A percentile compares a stretch with the other conserved stretches of the same genome.
Evolutionary conservation across 2,113 vertebrate species (phyloP).

Genomic region (Chascanopsetta lugubris): DNA sequence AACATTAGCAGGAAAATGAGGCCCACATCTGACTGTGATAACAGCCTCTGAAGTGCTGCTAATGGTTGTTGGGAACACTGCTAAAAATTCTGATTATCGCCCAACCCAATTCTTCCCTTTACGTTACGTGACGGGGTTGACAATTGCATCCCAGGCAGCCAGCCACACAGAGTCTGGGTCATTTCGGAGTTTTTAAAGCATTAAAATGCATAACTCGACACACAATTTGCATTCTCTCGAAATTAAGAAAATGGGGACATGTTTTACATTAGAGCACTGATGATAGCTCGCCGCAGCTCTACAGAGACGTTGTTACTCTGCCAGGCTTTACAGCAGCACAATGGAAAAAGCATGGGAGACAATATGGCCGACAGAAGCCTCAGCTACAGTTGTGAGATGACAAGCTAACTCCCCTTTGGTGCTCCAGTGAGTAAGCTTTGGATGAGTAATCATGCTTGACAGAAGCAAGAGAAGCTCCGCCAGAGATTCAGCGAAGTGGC

Average conservation of each 20-base stretch:
- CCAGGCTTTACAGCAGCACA: constrained; percentile 14
- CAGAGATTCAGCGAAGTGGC: constrained; percentile 28
- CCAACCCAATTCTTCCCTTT: constrained; percentile 15
- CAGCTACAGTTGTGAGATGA: constrained; percentile 7
- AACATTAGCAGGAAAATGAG: constrained; percentile 60
- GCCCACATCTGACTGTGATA: constrained; percentile 51
- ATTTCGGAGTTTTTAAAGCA: not conserved
- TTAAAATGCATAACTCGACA: constrained; percentile 1
- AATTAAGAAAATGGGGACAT: not conserved
- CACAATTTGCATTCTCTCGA: no score
- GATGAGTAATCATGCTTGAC: constrained; percentile 38
- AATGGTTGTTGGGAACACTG: constrained; percentile 39
- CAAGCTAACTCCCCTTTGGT: constrained; percentile 17
- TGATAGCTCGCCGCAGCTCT: not conserved
- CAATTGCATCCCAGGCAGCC: not conserved
- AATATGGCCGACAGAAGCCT: constrained; percentile 7
- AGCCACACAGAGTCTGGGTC: not conserved
- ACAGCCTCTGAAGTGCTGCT: constrained; percentile 30
- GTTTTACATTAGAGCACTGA: not conserved
- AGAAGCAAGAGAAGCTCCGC: constrained; percentile 22
- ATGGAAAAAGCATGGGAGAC: constrained; percentile 10
- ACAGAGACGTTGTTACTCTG: constrained; percentile 3
- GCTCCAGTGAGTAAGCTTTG: constrained; percentile 21
- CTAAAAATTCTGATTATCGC: constrained; percentile 33
- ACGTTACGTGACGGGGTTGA: not conserved